phyloP scores from a whole-genome alignment of 2,797 vertebrate species.

The Galago senegalensis region DNA sequence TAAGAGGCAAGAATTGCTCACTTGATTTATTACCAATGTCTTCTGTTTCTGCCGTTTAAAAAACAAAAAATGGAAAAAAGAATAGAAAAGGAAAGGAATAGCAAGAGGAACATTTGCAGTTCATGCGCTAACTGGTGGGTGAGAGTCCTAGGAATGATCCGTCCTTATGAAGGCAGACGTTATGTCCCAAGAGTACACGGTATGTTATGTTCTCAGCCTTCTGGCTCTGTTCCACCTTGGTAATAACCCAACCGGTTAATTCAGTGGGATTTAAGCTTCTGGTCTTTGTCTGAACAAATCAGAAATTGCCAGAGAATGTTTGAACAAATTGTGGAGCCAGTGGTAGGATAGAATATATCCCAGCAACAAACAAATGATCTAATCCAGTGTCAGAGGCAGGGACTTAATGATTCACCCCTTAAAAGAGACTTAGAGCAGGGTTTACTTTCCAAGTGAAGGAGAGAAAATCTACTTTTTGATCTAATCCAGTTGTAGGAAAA shows the following conservation, averaged over 20 bases:
- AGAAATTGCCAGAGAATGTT: constrained; percentile 75
- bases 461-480: constrained; percentile 53
- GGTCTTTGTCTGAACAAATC: constrained; percentile 86
- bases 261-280: constrained; percentile 85
- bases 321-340: constrained; percentile 25
- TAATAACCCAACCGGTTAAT: constrained; percentile 85
- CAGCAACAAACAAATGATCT: constrained; percentile 73
- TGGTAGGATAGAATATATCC: neutral
- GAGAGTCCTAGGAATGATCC: constrained; percentile 75
- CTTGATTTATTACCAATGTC: constrained; percentile 73
- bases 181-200: constrained; percentile 48
- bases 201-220: constrained; percentile 30
- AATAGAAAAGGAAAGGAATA: rapidly evolving
- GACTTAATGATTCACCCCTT: constrained; percentile 18
- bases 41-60: constrained; percentile 76
- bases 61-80: neutral
- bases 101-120: constrained; percentile 75
- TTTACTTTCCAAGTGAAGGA: constrained; percentile 32
- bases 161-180: constrained; percentile 75
- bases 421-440: neutral
- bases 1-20: constrained; percentile 59
- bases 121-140: constrained; percentile 76
- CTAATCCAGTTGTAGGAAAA: constrained; percentile 64
- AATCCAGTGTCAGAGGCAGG: neutral
- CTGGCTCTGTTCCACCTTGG: constrained; percentile 82